phyloP scores from a whole-genome alignment of 1,140 invertebrate genomes.

The Drosophila elegans region DNA sequence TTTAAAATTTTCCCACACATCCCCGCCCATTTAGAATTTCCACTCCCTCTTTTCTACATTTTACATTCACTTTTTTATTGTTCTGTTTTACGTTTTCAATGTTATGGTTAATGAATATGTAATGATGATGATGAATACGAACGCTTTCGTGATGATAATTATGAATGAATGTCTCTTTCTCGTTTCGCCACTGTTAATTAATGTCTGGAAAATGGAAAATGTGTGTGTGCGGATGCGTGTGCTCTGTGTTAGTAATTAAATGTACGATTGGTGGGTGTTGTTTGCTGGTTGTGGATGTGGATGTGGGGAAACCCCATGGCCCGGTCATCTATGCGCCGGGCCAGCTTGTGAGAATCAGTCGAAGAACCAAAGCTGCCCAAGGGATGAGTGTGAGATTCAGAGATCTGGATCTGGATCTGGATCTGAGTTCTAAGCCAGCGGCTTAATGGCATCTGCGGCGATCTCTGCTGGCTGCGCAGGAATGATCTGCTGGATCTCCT shows the following conservation, averaged over 20 bases:
- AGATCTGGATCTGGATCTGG: slow-evolving; percentile 16
- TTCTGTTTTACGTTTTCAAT: slow-evolving; percentile 82
- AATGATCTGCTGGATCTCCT: slow-evolving; percentile 34
- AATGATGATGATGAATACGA: slow-evolving; percentile 79
- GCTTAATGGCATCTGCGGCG: slow-evolving; percentile 41
- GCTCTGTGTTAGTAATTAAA: slow-evolving; percentile 70
- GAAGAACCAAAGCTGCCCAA: slow-evolving; percentile 77
- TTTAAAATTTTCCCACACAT: background rate
- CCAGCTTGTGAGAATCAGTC: slow-evolving; percentile 60
- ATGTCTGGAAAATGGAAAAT: slow-evolving; percentile 66
- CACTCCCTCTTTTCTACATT: slow-evolving; percentile 49
- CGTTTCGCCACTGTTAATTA: slow-evolving; percentile 64
- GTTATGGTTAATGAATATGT: slow-evolving; percentile 82
- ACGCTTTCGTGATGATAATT: slow-evolving; percentile 60
- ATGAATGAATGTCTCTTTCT: slow-evolving; percentile 54
- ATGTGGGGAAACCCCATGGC: slow-evolving; percentile 55
- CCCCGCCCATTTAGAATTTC: background rate
- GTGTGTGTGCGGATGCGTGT: slow-evolving; percentile 38
- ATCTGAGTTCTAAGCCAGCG: slow-evolving; percentile 35
- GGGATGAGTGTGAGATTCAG: slow-evolving; percentile 51
- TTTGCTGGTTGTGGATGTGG: background rate
- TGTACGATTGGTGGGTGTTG: slow-evolving; percentile 46
- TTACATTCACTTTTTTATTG: slow-evolving; percentile 82
- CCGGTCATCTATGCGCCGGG: slow-evolving; percentile 13
- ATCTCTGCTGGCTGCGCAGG: slow-evolving; percentile 39